Conservation (phyloP, 2,888 invertebrate genomes). For the Caenorhabditis afra region DNA sequence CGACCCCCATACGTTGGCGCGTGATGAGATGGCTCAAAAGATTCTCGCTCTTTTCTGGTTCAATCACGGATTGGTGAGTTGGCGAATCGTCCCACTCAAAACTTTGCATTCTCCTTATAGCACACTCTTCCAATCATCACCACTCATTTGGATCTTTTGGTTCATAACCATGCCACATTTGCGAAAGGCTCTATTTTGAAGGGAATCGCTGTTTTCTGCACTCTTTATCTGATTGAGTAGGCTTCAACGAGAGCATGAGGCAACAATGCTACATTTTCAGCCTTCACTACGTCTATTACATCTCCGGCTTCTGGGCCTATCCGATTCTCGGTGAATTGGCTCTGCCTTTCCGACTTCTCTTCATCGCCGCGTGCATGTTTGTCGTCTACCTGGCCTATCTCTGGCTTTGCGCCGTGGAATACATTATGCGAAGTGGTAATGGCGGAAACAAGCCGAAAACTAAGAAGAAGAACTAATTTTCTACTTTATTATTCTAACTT, state of each 20-base stretch:
- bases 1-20: slow-evolving; percentile 71
- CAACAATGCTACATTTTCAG: too few species aligned
- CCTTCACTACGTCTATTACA: slow-evolving; percentile 72
- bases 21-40: slow-evolving; percentile 70
- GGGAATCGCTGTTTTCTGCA: slow-evolving; percentile 61
- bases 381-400: slow-evolving; percentile 67
- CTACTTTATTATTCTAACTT: not conserved
- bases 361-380: slow-evolving; percentile 69
- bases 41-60: slow-evolving; percentile 71
- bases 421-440: slow-evolving; percentile 23
- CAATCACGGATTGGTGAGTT: slow-evolving; percentile 75
- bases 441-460: slow-evolving; percentile 24
- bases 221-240: slow-evolving; percentile 73
- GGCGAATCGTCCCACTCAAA: not conserved
- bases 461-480: slow-evolving; percentile 27
- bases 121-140: slow-evolving; percentile 76
- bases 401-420: slow-evolving; percentile 19
- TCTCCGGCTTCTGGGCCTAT: slow-evolving; percentile 77
- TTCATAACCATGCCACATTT: slow-evolving; percentile 70
- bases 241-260: too few species aligned
- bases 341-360: slow-evolving; percentile 64
- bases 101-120: slow-evolving; percentile 60
- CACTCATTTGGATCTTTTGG: slow-evolving; percentile 69
- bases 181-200: slow-evolving; percentile 49
- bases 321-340: slow-evolving; percentile 75